phyloP scores from a whole-genome alignment of 2,113 vertebrate species.

The Tetrax tetrax region DNA sequence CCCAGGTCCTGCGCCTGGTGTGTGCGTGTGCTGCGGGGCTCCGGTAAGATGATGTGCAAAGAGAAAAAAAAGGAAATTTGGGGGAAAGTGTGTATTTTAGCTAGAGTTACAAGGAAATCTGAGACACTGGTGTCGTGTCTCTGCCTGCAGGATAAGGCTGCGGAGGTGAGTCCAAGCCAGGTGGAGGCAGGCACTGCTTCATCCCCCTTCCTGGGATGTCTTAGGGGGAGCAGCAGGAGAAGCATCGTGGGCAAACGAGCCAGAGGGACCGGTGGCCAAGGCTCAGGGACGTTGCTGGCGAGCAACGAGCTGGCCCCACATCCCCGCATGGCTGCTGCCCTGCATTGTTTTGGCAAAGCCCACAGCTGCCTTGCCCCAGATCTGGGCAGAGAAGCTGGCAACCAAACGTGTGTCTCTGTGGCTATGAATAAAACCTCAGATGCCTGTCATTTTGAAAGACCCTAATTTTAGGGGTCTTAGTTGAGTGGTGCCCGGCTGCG shows the following conservation, averaged over 20 bases:
- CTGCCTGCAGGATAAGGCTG: not conserved
- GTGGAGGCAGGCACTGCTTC: not conserved
- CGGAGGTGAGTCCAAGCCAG: not conserved
- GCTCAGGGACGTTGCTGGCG: rapidly evolving
- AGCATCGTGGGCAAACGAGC: rapidly evolving
- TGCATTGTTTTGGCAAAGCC: rapidly evolving
- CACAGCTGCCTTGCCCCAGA: not conserved
- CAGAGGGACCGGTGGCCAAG: not conserved
- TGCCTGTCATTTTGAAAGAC: not conserved
- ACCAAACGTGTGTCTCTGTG: rapidly evolving
- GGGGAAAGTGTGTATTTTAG: not conserved
- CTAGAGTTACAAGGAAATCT: not conserved
- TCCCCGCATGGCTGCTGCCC: rapidly evolving
- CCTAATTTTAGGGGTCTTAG: not conserved
- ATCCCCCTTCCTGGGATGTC: rapidly evolving
- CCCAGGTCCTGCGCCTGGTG: rapidly evolving
- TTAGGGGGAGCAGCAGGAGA: not conserved
- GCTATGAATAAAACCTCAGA: not conserved
- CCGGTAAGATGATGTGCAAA: not conserved
- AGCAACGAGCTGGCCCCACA: rapidly evolving
- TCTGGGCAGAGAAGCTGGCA: not conserved
- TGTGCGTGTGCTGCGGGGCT: rapidly evolving
- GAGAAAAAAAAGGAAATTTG: not conserved
- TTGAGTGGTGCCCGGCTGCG: rapidly evolving
- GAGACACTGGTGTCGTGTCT: not conserved